These are phyloP conservation scores for Erithacus rubecula DNA, from an alignment of 2,797 vertebrate genomes.

Conservation along the genomic window DNA sequence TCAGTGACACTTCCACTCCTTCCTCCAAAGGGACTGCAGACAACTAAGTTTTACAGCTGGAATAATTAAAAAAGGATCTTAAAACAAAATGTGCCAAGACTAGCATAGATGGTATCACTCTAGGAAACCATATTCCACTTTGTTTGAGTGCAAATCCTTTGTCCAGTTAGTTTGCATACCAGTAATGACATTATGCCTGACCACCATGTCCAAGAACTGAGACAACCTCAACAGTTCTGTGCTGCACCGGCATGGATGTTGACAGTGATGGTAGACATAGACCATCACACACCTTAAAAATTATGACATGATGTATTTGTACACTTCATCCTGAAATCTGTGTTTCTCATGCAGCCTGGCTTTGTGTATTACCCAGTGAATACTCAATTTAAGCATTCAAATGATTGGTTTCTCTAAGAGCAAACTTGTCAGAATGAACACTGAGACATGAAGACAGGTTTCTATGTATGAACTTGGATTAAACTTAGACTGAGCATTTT, in stretches of 20 bases:
- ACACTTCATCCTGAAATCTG: rapidly evolving
- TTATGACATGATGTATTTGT: rapidly evolving
- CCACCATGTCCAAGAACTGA: not conserved
- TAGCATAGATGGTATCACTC: rapidly evolving
- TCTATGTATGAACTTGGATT: rapidly evolving
- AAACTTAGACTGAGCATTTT: not conserved
- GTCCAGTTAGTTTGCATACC: not conserved
- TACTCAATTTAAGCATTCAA: not conserved
- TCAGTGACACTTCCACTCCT: not conserved
- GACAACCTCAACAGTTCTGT: not conserved
- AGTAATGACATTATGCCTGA: not conserved
- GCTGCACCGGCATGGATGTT: not conserved
- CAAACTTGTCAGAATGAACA: not conserved
- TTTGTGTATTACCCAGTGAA: not conserved
- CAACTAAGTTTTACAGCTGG: not conserved
- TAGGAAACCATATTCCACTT: not conserved
- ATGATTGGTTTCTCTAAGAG: not conserved
- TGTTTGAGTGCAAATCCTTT: not conserved
- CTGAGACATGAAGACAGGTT: not conserved
- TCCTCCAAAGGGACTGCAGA: not conserved
- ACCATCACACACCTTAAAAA: not conserved
- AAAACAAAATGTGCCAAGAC: not conserved
- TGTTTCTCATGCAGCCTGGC: not conserved
- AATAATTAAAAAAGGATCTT: not conserved
- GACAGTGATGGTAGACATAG: not conserved